Evolutionary conservation across 2,113 vertebrate species (phyloP).

Genomic region (Cettia cetti): DNA sequence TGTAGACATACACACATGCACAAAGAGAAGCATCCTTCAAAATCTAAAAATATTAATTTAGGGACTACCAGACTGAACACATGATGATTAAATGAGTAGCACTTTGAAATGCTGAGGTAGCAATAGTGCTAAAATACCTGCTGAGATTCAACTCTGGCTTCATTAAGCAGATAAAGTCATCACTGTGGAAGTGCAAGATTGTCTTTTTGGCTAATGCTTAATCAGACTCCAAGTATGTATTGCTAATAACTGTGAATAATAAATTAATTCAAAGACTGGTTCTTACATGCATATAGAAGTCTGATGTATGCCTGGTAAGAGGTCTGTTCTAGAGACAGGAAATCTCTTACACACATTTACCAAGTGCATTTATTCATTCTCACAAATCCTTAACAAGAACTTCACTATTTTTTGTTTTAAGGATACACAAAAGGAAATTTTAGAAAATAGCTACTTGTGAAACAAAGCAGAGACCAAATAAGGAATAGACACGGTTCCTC

Average conservation of each 20-base stretch:
- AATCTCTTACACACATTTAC: background rate
- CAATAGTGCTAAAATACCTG: background rate
- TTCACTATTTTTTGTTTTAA: background rate
- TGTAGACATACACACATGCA: background rate
- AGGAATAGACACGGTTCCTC: background rate
- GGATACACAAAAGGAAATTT: background rate
- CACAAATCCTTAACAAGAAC: background rate
- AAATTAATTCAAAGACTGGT: background rate
- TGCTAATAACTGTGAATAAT: constrained; percentile 20
- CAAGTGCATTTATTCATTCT: background rate
- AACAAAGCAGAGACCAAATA: background rate
- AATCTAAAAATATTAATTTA: background rate
- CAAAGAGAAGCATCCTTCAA: background rate
- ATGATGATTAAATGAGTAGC: background rate
- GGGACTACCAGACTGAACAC: background rate
- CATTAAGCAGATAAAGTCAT: constrained; percentile 16
- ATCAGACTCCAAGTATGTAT: background rate
- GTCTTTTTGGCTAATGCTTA: background rate
- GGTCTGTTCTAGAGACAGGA: background rate
- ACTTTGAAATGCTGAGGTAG: background rate
- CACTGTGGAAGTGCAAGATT: background rate
- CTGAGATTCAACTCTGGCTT: background rate
- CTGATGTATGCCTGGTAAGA: background rate
- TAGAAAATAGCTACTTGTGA: background rate
- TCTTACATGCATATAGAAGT: background rate